Percentiles rank a stretch among this genome's conserved stretches.
Evolutionary conservation across 1,140 invertebrate genomes (phyloP).

Genomic region (Hyposmocoma kahamanoa): DNA sequence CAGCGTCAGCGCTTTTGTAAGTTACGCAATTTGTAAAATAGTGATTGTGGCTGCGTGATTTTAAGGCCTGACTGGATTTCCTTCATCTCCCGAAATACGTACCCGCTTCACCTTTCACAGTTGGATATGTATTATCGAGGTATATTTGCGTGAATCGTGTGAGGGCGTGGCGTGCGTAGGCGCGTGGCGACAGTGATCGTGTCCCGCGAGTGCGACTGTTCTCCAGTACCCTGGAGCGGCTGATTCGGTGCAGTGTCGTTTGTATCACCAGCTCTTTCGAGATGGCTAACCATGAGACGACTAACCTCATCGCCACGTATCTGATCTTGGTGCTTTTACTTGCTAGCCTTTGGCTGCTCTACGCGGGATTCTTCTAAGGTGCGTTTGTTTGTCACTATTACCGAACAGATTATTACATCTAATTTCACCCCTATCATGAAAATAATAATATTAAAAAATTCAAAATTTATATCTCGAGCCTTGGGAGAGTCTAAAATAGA

Average conservation of each 20-base stretch:
- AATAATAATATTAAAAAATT: no score
- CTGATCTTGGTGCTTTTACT: conserved; percentile 71
- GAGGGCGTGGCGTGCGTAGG: conserved; percentile 36
- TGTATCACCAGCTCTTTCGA: no score
- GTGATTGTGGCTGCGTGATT: no score
- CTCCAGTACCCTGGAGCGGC: conserved; percentile 49
- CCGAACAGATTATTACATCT: no score
- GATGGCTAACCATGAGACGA: conserved; percentile 72
- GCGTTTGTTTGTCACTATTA: conserved; percentile 20
- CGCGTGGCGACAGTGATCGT: conserved; percentile 36
- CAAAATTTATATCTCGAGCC: no score
- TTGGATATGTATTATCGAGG: not conserved
- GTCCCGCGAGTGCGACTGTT: conserved; percentile 30
- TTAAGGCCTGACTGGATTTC: no score
- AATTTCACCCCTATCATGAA: no score
- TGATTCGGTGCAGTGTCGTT: conserved; percentile 39
- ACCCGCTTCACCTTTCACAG: no score
- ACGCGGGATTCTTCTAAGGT: conserved; percentile 71
- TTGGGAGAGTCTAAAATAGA: no score
- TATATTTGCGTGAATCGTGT: conserved; percentile 9
- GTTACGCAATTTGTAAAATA: no score
- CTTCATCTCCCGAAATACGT: no score
- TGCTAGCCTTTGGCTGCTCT: conserved; percentile 68
- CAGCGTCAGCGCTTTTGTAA: no score
- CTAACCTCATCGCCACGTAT: conserved; percentile 69